Percentiles rank a stretch among this genome's conserved stretches.
phyloP scores from a whole-genome alignment of 2,888 invertebrate species.

The Drosophila mercatorum region DNA sequence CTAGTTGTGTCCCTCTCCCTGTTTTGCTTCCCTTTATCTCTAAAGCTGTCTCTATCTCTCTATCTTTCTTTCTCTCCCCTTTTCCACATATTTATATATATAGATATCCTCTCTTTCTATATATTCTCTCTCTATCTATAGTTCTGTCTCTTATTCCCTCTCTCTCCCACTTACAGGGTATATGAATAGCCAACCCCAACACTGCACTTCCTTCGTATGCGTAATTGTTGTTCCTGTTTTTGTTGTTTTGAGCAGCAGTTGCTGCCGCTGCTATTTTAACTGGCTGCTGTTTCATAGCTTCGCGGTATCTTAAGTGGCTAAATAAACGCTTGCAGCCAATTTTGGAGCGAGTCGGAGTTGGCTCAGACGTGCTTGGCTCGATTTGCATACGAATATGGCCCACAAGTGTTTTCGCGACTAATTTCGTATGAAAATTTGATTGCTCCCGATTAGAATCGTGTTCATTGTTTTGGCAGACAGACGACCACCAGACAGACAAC shows the following conservation, averaged over 20 bases:
- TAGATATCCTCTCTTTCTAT: too few species aligned
- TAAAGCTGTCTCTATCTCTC: too few species aligned
- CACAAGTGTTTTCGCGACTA: constrained; percentile 75
- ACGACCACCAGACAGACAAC: constrained; percentile 3
- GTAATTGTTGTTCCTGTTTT: constrained; percentile 22
- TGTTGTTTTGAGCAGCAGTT: constrained; percentile 7
- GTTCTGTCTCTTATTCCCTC: neutral
- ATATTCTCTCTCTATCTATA: neutral
- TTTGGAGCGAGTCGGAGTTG: constrained; percentile 45
- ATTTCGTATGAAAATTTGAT: constrained; percentile 80
- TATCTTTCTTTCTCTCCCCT: too few species aligned
- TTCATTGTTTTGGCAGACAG: constrained; percentile 65
- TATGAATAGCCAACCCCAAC: neutral
- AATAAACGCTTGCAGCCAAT: constrained; percentile 67
- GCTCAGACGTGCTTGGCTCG: constrained; percentile 24
- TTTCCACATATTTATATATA: too few species aligned
- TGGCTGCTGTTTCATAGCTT: constrained; percentile 33
- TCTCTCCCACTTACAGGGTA: constrained; percentile 15
- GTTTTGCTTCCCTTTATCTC: too few species aligned
- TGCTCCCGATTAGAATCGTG: constrained; percentile 77
- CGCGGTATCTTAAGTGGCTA: constrained; percentile 65
- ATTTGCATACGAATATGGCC: constrained; percentile 77
- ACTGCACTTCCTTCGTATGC: neutral
- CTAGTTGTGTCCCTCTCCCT: neutral
- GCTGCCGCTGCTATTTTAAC: constrained; percentile 15